phyloP scores from a whole-genome alignment of 2,113 vertebrate genomes.

The Zosterops lateralis region DNA sequence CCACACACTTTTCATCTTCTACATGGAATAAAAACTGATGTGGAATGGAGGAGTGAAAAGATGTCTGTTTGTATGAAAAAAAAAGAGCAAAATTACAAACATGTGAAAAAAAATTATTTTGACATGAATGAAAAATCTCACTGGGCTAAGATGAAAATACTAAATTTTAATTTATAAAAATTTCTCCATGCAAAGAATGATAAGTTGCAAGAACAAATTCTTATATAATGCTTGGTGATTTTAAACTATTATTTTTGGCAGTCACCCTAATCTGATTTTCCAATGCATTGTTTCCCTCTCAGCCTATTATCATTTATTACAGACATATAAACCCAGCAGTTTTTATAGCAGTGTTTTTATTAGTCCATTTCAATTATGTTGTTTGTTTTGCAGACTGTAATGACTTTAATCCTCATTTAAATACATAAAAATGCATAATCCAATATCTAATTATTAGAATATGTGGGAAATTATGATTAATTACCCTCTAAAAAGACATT shows the following conservation, averaged over 20 bases:
- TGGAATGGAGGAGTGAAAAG: not conserved
- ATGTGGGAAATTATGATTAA: conserved; percentile 35
- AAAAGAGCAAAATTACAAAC: not conserved
- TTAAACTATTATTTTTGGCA: conserved; percentile 40
- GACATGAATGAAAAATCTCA: not conserved
- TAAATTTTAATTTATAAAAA: not conserved
- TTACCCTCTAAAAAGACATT: not conserved
- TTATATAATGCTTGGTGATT: not conserved
- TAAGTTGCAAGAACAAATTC: conserved; percentile 1
- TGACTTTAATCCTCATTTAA: conserved; percentile 14
- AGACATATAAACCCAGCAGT: not conserved
- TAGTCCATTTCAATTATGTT: conserved; percentile 17
- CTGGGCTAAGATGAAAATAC: not conserved
- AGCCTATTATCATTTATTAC: conserved; percentile 43
- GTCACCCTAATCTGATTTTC: conserved; percentile 49
- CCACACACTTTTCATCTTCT: not conserved
- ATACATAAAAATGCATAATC: not conserved
- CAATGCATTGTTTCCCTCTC: conserved; percentile 25
- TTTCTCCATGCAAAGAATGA: not conserved
- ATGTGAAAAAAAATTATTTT: not conserved
- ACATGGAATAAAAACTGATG: not conserved
- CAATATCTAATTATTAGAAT: conserved; percentile 2
- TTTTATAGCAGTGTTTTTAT: conserved; percentile 37
- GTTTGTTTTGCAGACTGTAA: conserved; percentile 35
- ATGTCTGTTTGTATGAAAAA: not conserved